Percentiles rank a stretch among this genome's conserved stretches.
Conservation (phyloP, 2,113 vertebrate species). For the Pterocles orientalis region DNA sequence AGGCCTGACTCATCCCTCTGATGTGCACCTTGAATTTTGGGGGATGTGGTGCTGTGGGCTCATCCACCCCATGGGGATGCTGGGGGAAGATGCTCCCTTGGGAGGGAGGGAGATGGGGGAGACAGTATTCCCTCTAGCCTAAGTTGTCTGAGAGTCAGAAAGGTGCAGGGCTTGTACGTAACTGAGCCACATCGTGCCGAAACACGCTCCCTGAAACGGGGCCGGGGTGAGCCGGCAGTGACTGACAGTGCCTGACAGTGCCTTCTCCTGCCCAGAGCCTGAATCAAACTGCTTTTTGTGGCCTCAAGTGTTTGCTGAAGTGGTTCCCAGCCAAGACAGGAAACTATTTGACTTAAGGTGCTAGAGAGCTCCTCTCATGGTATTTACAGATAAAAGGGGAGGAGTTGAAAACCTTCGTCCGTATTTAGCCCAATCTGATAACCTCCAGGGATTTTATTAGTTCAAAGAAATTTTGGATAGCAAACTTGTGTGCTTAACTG, state of each 20-base stretch:
- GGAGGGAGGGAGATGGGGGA: neutral
- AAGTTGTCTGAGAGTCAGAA: conserved; percentile 6
- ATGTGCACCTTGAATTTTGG: neutral
- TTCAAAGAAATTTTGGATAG: conserved; percentile 57
- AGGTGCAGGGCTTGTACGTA: neutral
- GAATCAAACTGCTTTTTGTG: conserved; percentile 37
- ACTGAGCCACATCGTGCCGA: neutral
- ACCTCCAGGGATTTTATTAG: conserved; percentile 56
- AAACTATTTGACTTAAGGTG: conserved; percentile 59
- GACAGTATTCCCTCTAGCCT: neutral
- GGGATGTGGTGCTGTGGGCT: neutral
- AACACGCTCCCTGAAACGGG: conserved; percentile 12
- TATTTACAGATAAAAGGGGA: conserved; percentile 68
- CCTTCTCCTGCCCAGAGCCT: conserved; percentile 28
- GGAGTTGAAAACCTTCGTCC: conserved; percentile 52
- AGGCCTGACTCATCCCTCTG: neutral
- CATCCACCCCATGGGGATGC: fast-evolving
- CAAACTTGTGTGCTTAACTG: conserved; percentile 26
- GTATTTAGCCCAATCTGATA: conserved; percentile 56
- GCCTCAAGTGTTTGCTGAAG: conserved; percentile 35
- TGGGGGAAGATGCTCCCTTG: neutral
- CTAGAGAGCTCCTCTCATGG: conserved; percentile 46
- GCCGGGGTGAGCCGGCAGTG: conserved; percentile 17
- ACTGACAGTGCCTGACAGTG: conserved; percentile 40
- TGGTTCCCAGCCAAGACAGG: conserved; percentile 60